Percentiles rank a stretch among this genome's conserved stretches.
Conservation (phyloP, 1,140 invertebrate species). For the Drosophila orena region DNA sequence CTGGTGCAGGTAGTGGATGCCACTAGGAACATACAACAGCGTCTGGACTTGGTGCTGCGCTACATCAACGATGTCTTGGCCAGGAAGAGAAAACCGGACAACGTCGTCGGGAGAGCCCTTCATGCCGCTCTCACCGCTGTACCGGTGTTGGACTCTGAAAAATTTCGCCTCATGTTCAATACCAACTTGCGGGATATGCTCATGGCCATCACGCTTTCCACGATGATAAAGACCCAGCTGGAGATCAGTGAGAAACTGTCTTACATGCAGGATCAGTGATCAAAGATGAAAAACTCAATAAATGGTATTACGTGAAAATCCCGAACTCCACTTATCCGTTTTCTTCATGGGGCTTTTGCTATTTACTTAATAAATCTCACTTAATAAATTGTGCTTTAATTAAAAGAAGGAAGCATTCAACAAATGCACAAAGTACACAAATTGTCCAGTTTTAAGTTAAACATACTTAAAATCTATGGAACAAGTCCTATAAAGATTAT, state of each 20-base stretch:
- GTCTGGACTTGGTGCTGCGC: slow-evolving; percentile 55
- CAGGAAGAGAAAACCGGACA: slow-evolving; percentile 53
- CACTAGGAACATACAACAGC: slow-evolving; percentile 33
- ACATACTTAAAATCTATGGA: neutral
- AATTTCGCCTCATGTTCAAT: slow-evolving; percentile 58
- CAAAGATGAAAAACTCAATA: neutral
- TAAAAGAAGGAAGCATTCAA: too few relatives aligned
- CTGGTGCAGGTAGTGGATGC: slow-evolving; percentile 53
- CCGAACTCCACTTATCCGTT: neutral
- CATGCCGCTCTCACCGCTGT: slow-evolving; percentile 53
- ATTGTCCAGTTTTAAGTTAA: too few relatives aligned
- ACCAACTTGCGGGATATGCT: slow-evolving; percentile 62
- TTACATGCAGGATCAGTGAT: slow-evolving; percentile 22
- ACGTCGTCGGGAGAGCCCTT: slow-evolving; percentile 48
- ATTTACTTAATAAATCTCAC: too few relatives aligned
- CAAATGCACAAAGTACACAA: too few relatives aligned
- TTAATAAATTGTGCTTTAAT: too few relatives aligned
- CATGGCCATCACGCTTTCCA: slow-evolving; percentile 56
- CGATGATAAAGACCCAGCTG: slow-evolving; percentile 59
- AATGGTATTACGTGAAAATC: neutral
- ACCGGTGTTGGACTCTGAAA: slow-evolving; percentile 55
- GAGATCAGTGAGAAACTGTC: slow-evolving; percentile 60
- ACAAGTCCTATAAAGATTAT: neutral
- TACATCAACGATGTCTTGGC: slow-evolving; percentile 66
- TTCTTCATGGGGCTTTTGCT: neutral